Conservation (phyloP, 2,888 invertebrate genomes). For the Amblyjoppa fuscipennis region DNA sequence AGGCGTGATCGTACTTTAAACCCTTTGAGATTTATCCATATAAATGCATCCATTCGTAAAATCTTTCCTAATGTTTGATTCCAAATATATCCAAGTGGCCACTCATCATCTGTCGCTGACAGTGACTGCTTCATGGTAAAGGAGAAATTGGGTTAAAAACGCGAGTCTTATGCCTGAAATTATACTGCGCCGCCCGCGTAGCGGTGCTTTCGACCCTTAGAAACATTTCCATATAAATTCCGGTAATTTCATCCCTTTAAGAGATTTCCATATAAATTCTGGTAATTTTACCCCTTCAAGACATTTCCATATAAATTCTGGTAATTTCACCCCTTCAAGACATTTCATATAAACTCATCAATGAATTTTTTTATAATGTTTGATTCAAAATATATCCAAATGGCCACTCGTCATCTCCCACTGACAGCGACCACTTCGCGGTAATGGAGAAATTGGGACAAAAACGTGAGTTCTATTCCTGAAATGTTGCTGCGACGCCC, state of each 20-base stretch:
- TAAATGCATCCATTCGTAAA: background rate
- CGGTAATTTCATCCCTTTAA: background rate
- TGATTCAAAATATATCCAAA: background rate
- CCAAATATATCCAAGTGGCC: background rate
- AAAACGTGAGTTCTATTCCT: background rate
- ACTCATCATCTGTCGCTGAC: background rate
- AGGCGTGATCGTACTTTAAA: background rate
- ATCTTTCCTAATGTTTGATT: background rate
- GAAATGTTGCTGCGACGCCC: background rate
- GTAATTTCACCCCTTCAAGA: background rate
- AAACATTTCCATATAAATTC: too few relatives aligned
- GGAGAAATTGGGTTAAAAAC: background rate
- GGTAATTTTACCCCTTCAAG: background rate
- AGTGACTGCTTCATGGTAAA: background rate
- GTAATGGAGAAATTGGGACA: background rate
- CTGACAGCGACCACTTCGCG: background rate
- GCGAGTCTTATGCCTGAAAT: too few relatives aligned
- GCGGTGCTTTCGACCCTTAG: too few relatives aligned
- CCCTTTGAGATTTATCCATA: background rate
- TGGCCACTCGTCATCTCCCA: background rate
- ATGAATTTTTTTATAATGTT: background rate
- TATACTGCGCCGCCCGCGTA: too few relatives aligned
- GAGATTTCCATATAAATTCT: too few relatives aligned
- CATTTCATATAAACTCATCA: background rate
- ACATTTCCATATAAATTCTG: background rate